phyloP scores from a whole-genome alignment of 2,888 invertebrate genomes.

The Archips xylosteana region DNA sequence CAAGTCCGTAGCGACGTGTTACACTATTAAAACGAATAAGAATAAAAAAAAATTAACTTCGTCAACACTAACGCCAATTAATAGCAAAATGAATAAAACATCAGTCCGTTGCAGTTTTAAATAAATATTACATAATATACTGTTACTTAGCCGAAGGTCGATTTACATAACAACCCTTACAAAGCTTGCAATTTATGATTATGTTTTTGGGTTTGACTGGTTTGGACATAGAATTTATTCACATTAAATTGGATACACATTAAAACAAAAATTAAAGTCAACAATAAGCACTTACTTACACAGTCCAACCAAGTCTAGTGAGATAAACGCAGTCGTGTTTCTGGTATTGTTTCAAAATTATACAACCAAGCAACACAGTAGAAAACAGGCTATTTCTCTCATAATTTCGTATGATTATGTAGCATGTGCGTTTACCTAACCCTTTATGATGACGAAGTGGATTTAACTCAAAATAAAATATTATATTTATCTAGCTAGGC shows the following conservation, averaged over 20 bases:
- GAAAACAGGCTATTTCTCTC: conserved; percentile 23
- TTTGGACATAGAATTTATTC: background rate
- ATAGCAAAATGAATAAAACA: conserved; percentile 55
- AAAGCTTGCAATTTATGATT: background rate
- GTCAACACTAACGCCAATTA: conserved; percentile 9
- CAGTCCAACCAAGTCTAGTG: no score
- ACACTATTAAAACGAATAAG: conserved; percentile 17
- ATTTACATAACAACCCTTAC: conserved; percentile 22
- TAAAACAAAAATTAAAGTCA: background rate
- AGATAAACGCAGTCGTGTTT: background rate
- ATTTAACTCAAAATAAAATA: background rate
- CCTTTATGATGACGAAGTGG: conserved; percentile 6
- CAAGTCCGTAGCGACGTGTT: conserved; percentile 7
- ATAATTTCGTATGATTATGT: conserved; percentile 15
- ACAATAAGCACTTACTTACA: background rate
- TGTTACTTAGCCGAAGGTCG: conserved; percentile 31
- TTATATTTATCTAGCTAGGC: background rate
- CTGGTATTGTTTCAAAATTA: conserved; percentile 6
- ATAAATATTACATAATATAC: conserved; percentile 44
- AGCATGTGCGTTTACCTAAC: conserved; percentile 20
- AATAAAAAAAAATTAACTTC: background rate
- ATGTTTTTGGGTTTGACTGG: background rate
- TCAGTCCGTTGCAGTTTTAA: conserved; percentile 47
- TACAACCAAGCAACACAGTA: conserved; percentile 10
- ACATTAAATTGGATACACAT: background rate